Conservation (phyloP, 2,113 vertebrate species). For the Triplophysa dalaica region DNA sequence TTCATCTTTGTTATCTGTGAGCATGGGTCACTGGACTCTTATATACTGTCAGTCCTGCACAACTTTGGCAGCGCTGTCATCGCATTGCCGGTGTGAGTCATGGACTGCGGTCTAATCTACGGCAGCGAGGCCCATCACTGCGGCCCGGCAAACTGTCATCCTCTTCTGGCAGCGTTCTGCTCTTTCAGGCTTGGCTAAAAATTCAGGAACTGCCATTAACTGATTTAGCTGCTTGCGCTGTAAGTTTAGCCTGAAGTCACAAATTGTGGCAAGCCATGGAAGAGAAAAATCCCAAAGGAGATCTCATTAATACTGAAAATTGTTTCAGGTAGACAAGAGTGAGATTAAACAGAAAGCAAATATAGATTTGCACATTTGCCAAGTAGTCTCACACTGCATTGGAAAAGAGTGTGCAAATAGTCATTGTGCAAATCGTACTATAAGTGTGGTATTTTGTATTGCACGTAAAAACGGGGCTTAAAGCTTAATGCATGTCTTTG, state of each 20-base stretch:
- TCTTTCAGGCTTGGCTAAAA: neutral
- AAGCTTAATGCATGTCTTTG: neutral
- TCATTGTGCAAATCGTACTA: no score
- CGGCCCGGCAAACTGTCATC: slow-evolving; percentile 20
- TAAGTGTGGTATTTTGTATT: no score
- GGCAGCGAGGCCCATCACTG: slow-evolving; percentile 28
- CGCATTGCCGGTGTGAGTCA: slow-evolving; percentile 55
- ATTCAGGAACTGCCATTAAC: slow-evolving; percentile 14
- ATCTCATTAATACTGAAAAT: no score
- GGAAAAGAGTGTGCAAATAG: no score
- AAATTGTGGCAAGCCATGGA: neutral
- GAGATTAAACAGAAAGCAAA: no score
- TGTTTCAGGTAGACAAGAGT: neutral
- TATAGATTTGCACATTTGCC: no score
- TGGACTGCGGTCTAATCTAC: slow-evolving; percentile 12
- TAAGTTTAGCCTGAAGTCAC: neutral
- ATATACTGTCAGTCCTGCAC: slow-evolving; percentile 33
- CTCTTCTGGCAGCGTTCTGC: slow-evolving; percentile 4
- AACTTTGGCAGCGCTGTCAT: slow-evolving; percentile 47
- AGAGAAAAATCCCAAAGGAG: no score
- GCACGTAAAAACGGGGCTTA: neutral
- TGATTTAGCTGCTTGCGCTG: neutral
- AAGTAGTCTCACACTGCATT: no score
- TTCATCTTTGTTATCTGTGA: slow-evolving; percentile 6
- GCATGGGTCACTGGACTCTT: slow-evolving; percentile 54